These are phyloP conservation scores for Reticulitermes speratus DNA, from an alignment of 1,140 invertebrate genomes.

Conservation along the genomic window DNA sequence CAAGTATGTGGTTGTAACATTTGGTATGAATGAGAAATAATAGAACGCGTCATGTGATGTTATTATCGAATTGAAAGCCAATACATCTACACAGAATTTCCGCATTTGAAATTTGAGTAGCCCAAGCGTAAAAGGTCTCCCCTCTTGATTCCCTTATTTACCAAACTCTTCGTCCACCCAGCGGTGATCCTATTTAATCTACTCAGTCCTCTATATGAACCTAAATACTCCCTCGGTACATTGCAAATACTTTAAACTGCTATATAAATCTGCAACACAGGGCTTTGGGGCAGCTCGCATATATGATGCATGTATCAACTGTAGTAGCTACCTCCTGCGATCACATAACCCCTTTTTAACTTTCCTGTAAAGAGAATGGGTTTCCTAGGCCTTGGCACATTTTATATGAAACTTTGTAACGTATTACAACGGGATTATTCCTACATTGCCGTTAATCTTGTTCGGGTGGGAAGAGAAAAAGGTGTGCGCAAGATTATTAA, in stretches of 20 bases:
- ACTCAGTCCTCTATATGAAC: neutral
- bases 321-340: too few relatives aligned
- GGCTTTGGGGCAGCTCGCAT: neutral
- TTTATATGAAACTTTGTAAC: neutral
- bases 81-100: neutral
- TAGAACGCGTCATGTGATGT: neutral
- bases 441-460: neutral
- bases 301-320: neutral
- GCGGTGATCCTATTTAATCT: neutral
- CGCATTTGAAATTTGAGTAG: neutral
- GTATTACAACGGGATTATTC: neutral
- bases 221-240: neutral
- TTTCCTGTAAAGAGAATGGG: neutral
- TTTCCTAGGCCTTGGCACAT: neutral
- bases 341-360: neutral
- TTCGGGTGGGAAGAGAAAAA: neutral
- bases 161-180: neutral
- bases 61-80: neutral
- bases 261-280: neutral
- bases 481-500: neutral
- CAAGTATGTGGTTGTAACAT: neutral
- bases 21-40: too few relatives aligned
- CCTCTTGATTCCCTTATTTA: neutral
- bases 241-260: conserved; percentile 1
- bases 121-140: neutral